Percentiles rank a stretch among this genome's conserved stretches.
Conservation (phyloP, 2,797 vertebrate species). For the Alcedo atthis region DNA sequence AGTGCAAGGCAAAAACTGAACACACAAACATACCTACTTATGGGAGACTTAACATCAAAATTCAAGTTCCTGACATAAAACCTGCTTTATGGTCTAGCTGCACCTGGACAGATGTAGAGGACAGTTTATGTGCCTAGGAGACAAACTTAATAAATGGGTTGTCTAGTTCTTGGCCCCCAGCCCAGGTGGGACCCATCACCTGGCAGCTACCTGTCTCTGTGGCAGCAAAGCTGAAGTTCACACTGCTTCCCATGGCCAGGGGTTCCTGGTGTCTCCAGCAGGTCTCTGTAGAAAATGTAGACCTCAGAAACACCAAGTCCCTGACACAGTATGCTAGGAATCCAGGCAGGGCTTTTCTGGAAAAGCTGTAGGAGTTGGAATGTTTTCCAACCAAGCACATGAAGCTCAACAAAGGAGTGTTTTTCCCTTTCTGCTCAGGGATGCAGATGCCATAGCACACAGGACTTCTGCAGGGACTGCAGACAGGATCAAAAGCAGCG, state of each 20-base stretch:
- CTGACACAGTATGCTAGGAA: conserved; percentile 53
- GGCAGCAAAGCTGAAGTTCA: background rate
- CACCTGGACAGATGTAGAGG: background rate
- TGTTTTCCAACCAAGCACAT: conserved; percentile 61
- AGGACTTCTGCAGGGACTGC: background rate
- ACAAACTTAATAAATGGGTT: background rate
- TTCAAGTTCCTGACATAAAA: background rate
- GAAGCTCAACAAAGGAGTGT: conserved; percentile 64
- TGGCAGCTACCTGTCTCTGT: background rate
- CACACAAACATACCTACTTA: background rate
- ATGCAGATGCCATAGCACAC: conserved; percentile 13
- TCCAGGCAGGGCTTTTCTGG: conserved; percentile 68
- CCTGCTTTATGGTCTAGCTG: background rate
- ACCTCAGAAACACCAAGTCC: conserved; percentile 38
- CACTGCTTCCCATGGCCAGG: background rate
- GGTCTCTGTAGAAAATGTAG: background rate
- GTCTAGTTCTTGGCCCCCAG: background rate
- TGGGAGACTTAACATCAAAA: background rate
- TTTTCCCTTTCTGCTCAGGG: conserved; percentile 58
- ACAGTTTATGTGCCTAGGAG: background rate
- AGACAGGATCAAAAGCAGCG: background rate
- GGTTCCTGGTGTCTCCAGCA: background rate
- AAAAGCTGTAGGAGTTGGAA: conserved; percentile 72
- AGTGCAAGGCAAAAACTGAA: background rate
- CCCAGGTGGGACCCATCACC: background rate